Conservation (phyloP, 1,140 invertebrate species). For the Chironomus striatipennis region DNA sequence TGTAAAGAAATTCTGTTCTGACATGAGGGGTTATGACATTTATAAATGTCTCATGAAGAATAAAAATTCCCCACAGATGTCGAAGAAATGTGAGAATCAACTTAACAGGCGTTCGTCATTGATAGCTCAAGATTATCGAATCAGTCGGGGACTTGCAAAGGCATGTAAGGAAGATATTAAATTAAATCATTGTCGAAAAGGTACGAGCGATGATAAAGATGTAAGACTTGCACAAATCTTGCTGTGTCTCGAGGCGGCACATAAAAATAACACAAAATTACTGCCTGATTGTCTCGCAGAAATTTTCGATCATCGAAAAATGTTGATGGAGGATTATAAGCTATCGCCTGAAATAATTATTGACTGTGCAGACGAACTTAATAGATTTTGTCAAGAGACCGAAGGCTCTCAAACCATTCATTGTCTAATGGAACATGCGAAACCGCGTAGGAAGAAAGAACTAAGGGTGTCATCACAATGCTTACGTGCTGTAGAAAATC, state of each 20-base stretch:
- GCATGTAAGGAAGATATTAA: slow-evolving; percentile 88
- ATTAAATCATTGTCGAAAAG: slow-evolving; percentile 63
- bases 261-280: slow-evolving; percentile 66
- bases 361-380: slow-evolving; percentile 80
- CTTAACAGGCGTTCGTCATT: slow-evolving; percentile 76
- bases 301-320: slow-evolving; percentile 81
- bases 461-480: slow-evolving; percentile 57
- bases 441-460: slow-evolving; percentile 47
- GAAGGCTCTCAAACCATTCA: slow-evolving; percentile 78
- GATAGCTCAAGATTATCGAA: slow-evolving; percentile 83
- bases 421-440: slow-evolving; percentile 89
- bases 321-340: slow-evolving; percentile 87
- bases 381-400: slow-evolving; percentile 51
- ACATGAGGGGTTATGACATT: slow-evolving; percentile 58
- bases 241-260: slow-evolving; percentile 81
- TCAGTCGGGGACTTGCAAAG: slow-evolving; percentile 77
- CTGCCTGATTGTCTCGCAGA: slow-evolving; percentile 71
- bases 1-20: slow-evolving; percentile 60
- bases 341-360: slow-evolving; percentile 86
- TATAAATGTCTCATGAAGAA: slow-evolving; percentile 90
- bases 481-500: slow-evolving; percentile 61
- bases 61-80: slow-evolving; percentile 63
- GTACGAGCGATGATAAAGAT: slow-evolving; percentile 69
- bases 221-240: slow-evolving; percentile 83
- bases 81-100: slow-evolving; percentile 70